These are phyloP conservation scores for Lutjanus campechanus DNA, from an alignment of 2,797 vertebrate species.

Conservation along the genomic window DNA sequence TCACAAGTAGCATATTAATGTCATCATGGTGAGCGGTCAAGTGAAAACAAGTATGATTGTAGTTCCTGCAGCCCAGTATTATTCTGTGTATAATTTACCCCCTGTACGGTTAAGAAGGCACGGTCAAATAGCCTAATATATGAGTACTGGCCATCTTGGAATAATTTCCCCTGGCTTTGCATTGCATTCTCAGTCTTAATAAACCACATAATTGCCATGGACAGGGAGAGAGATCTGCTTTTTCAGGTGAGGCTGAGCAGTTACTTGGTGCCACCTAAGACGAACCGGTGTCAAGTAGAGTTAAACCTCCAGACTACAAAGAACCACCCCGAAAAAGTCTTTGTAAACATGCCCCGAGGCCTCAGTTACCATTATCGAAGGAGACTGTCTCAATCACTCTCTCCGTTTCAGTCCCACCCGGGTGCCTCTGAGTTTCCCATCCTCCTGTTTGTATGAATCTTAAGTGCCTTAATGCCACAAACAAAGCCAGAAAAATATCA, in stretches of 20 bases:
- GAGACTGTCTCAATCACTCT: slow-evolving; percentile 4
- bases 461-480: neutral
- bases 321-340: neutral
- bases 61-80: no score
- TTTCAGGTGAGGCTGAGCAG: slow-evolving; percentile 12
- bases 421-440: neutral
- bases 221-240: slow-evolving; percentile 1
- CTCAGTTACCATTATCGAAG: neutral
- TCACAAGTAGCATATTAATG: no score
- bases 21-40: no score
- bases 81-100: neutral
- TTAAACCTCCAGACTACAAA: slow-evolving; percentile 11
- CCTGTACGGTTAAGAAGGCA: neutral
- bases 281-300: neutral
- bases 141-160: neutral
- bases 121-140: neutral
- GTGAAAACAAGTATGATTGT: no score
- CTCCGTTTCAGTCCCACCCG: neutral
- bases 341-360: slow-evolving; percentile 5
- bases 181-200: neutral
- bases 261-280: neutral
- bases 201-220: neutral
- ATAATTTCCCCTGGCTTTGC: neutral
- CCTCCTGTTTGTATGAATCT: neutral
- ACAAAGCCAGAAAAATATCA: neutral